These are phyloP conservation scores for Conus betulinus DNA, from an alignment of 1,140 invertebrate genomes.

Conservation along the genomic window DNA sequence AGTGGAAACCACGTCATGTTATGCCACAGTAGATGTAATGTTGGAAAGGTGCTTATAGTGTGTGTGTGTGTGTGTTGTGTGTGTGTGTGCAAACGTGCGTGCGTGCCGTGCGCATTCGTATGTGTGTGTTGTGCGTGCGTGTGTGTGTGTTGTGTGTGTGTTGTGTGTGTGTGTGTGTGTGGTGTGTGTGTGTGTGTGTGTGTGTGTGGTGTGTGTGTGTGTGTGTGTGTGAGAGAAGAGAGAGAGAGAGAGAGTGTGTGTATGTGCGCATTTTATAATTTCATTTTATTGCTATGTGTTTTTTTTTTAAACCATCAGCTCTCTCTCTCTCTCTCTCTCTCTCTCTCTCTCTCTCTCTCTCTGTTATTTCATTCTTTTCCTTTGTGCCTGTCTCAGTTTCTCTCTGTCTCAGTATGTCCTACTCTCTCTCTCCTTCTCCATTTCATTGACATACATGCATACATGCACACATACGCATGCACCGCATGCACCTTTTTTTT, in stretches of 20 bases:
- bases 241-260: background rate
- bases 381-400: background rate
- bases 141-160: slow-evolving; percentile 13
- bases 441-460: background rate
- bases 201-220: background rate
- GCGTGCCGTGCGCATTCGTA: no score
- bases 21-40: background rate
- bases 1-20: background rate
- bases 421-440: background rate
- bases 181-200: background rate
- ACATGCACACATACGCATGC: background rate
- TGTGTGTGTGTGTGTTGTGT: background rate
- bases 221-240: background rate
- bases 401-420: background rate
- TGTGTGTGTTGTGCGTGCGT: no score
- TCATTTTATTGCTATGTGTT: background rate
- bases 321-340: no score
- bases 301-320: background rate
- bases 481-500: background rate
- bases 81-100: background rate
- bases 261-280: background rate
- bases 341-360: slow-evolving; percentile 3
- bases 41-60: no score
- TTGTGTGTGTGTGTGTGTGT: slow-evolving; percentile 21
- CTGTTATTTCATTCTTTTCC: background rate